These are phyloP conservation scores for Onychorhynchus coronatus DNA, from an alignment of 2,113 vertebrate species.

Conservation along the genomic window DNA sequence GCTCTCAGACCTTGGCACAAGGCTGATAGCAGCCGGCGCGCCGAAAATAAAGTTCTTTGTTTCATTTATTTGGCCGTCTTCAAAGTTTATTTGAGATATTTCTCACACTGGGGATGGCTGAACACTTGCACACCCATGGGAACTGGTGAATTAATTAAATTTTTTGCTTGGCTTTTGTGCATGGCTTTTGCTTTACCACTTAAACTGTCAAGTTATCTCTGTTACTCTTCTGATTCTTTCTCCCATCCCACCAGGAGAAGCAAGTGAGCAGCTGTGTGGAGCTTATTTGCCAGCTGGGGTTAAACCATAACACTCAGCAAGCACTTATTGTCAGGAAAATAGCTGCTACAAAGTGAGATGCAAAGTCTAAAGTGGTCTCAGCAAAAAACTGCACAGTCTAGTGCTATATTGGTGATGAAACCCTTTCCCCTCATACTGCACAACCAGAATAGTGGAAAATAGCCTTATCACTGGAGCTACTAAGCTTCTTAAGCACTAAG, in stretches of 20 bases:
- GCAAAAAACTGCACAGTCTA: background rate
- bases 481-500: background rate
- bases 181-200: background rate
- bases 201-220: accelerated
- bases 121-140: background rate
- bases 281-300: no score
- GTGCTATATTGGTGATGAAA: background rate
- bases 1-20: no score
- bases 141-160: background rate
- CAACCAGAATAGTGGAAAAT: background rate
- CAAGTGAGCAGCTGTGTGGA: background rate
- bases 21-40: no score
- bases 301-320: background rate
- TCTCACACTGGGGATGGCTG: no score
- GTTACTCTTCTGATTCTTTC: background rate
- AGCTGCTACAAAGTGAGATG: background rate
- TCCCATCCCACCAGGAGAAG: background rate
- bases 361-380: background rate
- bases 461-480: background rate
- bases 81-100: no score
- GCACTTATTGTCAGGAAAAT: background rate
- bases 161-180: background rate
- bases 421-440: background rate
- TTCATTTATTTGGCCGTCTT: no score
- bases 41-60: no score